A percentile compares a stretch with the other conserved stretches of the same genome.
These are phyloP conservation scores for Haemorhous mexicanus DNA, from an alignment of 2,113 vertebrate genomes.

Conservation along the genomic window DNA sequence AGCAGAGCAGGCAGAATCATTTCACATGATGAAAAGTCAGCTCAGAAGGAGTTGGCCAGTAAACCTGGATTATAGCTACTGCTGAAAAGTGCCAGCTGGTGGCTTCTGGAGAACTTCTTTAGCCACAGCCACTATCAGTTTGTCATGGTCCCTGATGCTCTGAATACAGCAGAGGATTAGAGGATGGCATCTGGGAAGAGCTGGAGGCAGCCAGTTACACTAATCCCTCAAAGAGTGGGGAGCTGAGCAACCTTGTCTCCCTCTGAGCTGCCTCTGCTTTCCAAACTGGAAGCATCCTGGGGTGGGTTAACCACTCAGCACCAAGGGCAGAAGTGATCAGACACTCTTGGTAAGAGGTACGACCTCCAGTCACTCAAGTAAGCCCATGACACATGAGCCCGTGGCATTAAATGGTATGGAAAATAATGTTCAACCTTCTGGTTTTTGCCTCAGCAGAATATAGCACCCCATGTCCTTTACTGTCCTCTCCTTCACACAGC, in stretches of 20 bases:
- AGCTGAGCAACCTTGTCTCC: neutral
- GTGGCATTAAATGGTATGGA: neutral
- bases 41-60: neutral
- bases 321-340: neutral
- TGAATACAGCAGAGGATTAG: neutral
- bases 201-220: neutral
- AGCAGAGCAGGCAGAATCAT: neutral
- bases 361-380: neutral
- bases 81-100: neutral
- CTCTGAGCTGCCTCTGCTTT: neutral
- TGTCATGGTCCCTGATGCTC: neutral
- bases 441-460: neutral
- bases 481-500: neutral
- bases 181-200: neutral
- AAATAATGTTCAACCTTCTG: neutral
- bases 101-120: neutral
- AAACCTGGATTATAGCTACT: neutral
- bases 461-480: neutral
- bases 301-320: accelerated
- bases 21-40: neutral
- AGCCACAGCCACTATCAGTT: neutral
- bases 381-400: neutral
- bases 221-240: neutral
- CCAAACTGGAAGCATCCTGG: neutral
- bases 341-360: neutral